These are phyloP conservation scores for Caiman crocodilus DNA, from an alignment of 2,797 vertebrate species.

Conservation along the genomic window DNA sequence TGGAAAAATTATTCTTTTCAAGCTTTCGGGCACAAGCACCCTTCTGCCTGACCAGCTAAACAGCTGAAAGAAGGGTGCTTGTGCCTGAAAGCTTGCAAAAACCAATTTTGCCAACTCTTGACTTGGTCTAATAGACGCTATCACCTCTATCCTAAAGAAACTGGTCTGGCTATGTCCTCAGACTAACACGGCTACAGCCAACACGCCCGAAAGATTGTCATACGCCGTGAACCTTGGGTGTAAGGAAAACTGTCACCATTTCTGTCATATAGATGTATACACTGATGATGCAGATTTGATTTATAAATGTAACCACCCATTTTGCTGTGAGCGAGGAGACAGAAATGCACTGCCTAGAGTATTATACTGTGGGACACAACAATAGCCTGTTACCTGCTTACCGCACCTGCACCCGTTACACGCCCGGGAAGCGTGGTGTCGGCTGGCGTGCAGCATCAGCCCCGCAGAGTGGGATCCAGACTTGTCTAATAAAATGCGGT, in stretches of 20 bases:
- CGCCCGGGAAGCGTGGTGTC: neutral
- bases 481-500: too few species aligned
- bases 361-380: neutral
- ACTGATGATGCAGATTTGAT: neutral
- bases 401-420: neutral
- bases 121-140: too few species aligned
- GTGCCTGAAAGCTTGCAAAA: too few species aligned
- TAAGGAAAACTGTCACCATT: neutral
- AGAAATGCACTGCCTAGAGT: neutral
- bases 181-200: too few species aligned
- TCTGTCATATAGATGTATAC: fast-evolving
- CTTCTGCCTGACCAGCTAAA: too few species aligned
- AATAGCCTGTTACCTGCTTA: neutral
- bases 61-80: too few species aligned
- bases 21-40: too few species aligned
- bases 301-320: neutral
- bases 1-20: too few species aligned
- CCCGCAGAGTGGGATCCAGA: neutral
- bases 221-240: neutral
- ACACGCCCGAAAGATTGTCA: too few species aligned
- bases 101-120: too few species aligned
- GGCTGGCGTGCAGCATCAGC: neutral
- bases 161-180: too few species aligned
- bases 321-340: neutral
- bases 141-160: too few species aligned